phyloP scores from a whole-genome alignment of 2,888 invertebrate genomes.

The Phorcus lineatus region DNA sequence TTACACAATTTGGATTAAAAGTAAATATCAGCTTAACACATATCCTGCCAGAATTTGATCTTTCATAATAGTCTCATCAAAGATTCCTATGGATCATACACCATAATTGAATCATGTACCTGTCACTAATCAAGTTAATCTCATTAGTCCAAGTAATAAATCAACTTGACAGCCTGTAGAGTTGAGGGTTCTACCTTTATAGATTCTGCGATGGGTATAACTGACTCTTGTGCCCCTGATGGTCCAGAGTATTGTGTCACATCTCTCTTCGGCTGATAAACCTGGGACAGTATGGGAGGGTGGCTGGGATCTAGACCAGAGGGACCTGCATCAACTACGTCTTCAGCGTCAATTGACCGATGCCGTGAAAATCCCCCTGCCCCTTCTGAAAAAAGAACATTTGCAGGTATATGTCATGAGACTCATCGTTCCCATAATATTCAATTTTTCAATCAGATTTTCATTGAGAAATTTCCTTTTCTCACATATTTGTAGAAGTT shows the following conservation, averaged over 20 bases:
- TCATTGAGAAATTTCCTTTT: neutral
- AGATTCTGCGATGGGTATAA: no score
- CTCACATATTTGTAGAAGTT: no score
- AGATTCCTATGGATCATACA: no score
- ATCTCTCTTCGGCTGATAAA: neutral
- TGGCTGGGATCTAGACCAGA: neutral
- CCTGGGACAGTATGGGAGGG: neutral
- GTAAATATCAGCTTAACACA: no score
- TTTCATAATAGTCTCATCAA: no score
- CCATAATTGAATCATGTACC: no score
- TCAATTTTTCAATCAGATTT: neutral
- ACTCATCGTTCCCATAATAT: neutral
- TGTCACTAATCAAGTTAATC: no score
- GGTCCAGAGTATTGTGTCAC: conserved; percentile 9
- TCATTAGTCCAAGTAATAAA: no score
- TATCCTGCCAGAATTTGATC: no score
- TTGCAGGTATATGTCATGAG: neutral
- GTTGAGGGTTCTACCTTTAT: no score
- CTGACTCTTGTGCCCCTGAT: neutral
- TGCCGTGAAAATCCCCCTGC: neutral
- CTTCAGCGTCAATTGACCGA: neutral
- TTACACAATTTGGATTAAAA: no score
- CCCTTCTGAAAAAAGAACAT: neutral
- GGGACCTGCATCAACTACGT: neutral
- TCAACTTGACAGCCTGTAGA: no score